Evolutionary conservation across 2,888 invertebrate genomes (phyloP).

Genomic region (Ecdyonurus torrentis): DNA sequence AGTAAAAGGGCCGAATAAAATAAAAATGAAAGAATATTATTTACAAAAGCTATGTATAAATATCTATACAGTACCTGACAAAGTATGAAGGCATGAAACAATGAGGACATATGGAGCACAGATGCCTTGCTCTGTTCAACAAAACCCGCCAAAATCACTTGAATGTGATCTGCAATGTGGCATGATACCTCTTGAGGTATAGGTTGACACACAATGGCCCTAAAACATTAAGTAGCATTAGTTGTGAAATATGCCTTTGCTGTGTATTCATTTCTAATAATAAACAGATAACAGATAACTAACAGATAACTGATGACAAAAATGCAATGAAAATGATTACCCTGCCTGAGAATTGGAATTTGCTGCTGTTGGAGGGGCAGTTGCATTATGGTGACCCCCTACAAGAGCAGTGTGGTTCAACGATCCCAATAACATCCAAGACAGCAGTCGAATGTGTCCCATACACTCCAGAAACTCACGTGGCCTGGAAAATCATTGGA

Average conservation of each 20-base stretch:
- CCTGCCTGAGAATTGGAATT: background rate
- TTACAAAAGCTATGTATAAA: too few species aligned
- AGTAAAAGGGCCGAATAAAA: too few species aligned
- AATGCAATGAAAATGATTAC: background rate
- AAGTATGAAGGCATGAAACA: conserved; percentile 93
- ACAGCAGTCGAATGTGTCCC: conserved; percentile 80
- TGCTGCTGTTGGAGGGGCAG: conserved; percentile 15
- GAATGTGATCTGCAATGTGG: conserved; percentile 93
- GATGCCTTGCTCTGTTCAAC: conserved; percentile 88
- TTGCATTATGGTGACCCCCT: conserved; percentile 24
- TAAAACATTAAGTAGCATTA: background rate
- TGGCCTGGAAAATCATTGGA: conserved; percentile 37
- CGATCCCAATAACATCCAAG: conserved; percentile 94
- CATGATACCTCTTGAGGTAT: conserved; percentile 92
- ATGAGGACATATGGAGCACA: conserved; percentile 84
- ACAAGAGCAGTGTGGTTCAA: conserved; percentile 68
- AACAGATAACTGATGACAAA: background rate
- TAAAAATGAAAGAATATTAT: too few species aligned
- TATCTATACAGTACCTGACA: conserved; percentile 50
- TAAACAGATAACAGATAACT: background rate
- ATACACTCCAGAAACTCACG: conserved; percentile 93
- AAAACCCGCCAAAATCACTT: conserved; percentile 92
- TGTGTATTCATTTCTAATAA: background rate
- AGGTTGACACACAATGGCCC: conserved; percentile 42
- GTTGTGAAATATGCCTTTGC: background rate